Percentiles rank a stretch among this genome's conserved stretches.
These are phyloP conservation scores for Rhineura floridana DNA, from an alignment of 2,113 vertebrate genomes.

Conservation along the genomic window DNA sequence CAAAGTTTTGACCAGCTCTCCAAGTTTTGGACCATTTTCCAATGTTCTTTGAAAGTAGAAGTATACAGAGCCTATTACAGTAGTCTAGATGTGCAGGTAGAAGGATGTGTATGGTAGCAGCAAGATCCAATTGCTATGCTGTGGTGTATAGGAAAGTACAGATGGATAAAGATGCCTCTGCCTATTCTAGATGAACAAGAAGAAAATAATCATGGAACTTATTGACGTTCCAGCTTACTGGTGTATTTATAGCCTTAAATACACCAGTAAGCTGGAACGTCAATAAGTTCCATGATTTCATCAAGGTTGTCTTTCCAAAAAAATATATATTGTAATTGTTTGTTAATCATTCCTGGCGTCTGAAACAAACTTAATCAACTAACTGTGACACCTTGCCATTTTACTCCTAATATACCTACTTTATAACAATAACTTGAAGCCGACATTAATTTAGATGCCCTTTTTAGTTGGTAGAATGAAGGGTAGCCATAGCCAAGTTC, in stretches of 20 bases:
- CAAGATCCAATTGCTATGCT: neutral
- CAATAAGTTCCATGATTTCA: neutral
- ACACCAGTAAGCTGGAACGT: neutral
- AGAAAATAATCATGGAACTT: too few relatives aligned
- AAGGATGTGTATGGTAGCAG: too few relatives aligned
- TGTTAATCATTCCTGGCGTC: neutral
- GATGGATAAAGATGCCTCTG: neutral
- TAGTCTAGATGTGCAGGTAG: neutral
- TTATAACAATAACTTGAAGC: too few relatives aligned
- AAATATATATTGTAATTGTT: neutral
- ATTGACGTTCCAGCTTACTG: too few relatives aligned
- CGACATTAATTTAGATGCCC: neutral
- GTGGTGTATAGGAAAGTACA: neutral
- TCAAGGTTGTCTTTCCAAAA: neutral
- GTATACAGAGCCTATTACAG: neutral
- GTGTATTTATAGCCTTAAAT: neutral
- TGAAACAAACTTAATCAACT: neutral
- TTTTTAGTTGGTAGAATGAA: neutral
- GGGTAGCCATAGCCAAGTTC: neutral
- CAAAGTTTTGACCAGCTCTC: neutral
- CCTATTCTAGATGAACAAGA: constrained; percentile 1
- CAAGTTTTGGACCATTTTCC: neutral
- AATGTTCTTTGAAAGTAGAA: neutral
- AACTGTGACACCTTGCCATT: too few relatives aligned
- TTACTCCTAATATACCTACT: too few relatives aligned